Evolutionary conservation across 1,140 invertebrate species (phyloP).

Genomic region (Chionoecetes opilio): DNA sequence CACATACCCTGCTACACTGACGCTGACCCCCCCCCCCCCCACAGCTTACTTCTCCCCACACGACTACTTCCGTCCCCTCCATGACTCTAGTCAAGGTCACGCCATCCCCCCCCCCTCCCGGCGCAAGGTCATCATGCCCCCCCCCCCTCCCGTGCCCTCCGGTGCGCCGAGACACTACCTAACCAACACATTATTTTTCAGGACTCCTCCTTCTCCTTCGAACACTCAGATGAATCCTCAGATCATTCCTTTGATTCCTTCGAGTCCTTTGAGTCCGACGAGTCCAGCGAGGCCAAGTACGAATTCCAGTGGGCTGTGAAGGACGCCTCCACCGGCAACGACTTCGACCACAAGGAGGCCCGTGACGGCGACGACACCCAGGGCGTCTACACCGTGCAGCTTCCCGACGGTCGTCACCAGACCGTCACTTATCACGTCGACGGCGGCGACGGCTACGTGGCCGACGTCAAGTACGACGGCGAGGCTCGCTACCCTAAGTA

Average conservation of each 20-base stretch:
- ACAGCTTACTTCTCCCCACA: no score
- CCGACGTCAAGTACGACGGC: conserved; percentile 60
- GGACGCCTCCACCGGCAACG: not conserved
- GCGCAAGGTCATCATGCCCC: not conserved
- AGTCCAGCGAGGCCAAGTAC: conserved; percentile 11
- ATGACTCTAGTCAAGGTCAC: no score
- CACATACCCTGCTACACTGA: no score
- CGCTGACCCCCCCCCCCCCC: no score
- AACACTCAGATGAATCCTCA: not conserved
- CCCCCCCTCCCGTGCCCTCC: not conserved
- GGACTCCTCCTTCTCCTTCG: not conserved
- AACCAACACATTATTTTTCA: not conserved
- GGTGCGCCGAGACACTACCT: not conserved
- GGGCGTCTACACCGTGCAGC: conserved; percentile 43
- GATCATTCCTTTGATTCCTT: not conserved
- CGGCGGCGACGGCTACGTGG: conserved; percentile 60
- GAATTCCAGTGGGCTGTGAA: not conserved
- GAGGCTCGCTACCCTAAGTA: not conserved
- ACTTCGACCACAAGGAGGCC: conserved; percentile 15
- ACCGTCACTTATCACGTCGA: conserved; percentile 55
- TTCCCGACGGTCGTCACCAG: conserved; percentile 59
- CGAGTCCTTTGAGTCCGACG: not conserved
- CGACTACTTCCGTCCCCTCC: no score
- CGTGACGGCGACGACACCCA: conserved; percentile 54
- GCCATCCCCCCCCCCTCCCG: no score